Conservation (phyloP, 2,113 vertebrate genomes). For the Trichechus manatus region DNA sequence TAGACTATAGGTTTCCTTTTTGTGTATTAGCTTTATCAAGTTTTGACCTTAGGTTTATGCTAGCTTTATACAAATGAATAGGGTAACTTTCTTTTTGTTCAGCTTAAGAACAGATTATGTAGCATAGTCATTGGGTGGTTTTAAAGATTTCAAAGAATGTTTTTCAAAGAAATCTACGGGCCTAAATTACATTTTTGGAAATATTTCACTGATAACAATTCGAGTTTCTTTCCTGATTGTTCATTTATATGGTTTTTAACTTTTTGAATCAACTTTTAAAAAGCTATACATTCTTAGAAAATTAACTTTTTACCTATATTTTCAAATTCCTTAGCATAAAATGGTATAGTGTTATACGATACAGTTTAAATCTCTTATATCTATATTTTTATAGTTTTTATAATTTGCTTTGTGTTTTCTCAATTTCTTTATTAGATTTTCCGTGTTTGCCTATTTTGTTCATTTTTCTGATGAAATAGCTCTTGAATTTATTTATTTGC, state of each 20-base stretch:
- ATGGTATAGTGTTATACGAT: neutral
- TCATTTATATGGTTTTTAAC: neutral
- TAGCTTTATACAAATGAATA: conserved; percentile 16
- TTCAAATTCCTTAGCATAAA: neutral
- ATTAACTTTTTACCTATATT: neutral
- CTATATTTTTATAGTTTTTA: neutral
- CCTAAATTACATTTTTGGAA: conserved; percentile 24
- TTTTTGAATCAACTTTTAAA: neutral
- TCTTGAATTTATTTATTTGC: conserved; percentile 42
- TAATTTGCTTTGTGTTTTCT: conserved; percentile 16
- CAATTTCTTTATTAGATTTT: neutral
- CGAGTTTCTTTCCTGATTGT: neutral
- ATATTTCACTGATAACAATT: conserved; percentile 25
- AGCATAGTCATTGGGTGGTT: neutral
- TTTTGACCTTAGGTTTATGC: neutral
- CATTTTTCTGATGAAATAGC: neutral
- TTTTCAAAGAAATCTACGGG: neutral
- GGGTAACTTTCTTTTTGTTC: conserved; percentile 17
- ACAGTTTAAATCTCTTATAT: neutral
- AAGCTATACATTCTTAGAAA: neutral
- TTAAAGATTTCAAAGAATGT: conserved; percentile 36
- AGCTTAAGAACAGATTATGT: neutral
- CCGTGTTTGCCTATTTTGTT: neutral
- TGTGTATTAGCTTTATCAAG: conserved; percentile 9
- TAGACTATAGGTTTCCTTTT: neutral